Percentiles rank a stretch among this genome's conserved stretches.
phyloP scores from a whole-genome alignment of 2,797 vertebrate species.

The Pelochelys cantorii region DNA sequence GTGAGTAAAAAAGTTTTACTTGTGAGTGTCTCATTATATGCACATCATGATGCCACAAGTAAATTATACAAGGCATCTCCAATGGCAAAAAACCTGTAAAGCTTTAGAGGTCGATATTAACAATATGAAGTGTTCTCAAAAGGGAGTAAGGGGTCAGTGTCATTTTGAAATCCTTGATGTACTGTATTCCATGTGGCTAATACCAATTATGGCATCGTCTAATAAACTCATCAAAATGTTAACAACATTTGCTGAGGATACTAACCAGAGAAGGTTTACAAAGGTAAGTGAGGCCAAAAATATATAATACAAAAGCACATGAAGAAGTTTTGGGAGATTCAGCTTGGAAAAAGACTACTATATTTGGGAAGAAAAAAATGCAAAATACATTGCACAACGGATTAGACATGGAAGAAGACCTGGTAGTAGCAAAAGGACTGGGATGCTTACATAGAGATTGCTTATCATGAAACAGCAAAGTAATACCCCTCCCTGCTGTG shows the following conservation, averaged over 20 bases:
- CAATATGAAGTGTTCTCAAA: not conserved
- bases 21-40: fast-evolving
- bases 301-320: not conserved
- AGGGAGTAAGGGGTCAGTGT: not conserved
- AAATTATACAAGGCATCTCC: not conserved
- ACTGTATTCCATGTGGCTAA: constrained; percentile 5
- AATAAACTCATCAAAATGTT: not conserved
- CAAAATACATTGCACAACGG: not conserved
- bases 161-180: constrained; percentile 25
- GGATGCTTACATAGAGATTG: not conserved
- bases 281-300: constrained; percentile 1
- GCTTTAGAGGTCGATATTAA: constrained; percentile 18
- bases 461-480: not conserved
- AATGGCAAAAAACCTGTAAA: constrained; percentile 41
- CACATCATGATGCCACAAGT: not conserved
- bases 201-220: constrained; percentile 13
- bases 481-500: not conserved
- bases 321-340: not conserved
- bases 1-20: not conserved
- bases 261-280: not conserved
- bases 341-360: not conserved
- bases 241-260: not conserved
- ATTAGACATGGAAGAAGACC: not conserved
- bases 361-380: not conserved
- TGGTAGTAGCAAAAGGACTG: not conserved